Base-by-base conservation (phyloP, 2,888 invertebrate genomes). In the Lottia scabra region DNA sequence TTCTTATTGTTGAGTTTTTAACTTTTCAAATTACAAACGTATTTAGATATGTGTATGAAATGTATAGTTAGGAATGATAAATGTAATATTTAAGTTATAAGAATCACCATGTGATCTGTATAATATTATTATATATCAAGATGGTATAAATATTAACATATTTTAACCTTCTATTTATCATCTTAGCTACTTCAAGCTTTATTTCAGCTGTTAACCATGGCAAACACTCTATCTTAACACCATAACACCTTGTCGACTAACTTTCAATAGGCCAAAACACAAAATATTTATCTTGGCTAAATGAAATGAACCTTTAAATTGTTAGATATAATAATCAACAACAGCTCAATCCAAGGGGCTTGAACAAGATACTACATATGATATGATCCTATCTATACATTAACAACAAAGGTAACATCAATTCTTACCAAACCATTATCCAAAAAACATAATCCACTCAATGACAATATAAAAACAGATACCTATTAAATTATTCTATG, bases 111-210 rank as follows among this genome's bases (percentile, higher is more conserved):
- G 56, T 10, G 56, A 23, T 19, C 56, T 23, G 23, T 56, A 19
- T 56, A 56, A 56, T 56, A 56, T 38, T 56, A 56, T 56, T 23
- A 23, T 23, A 19, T 56, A 56, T 56, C 56, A 56, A 56, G 56
- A 56, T 56, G 56, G 19, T 56, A 56, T 23, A 56, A 56, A 56
- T 56, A 56, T 56, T 56, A 56, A 56, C 56, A 56, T 56, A 56
- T 56, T 56, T 56, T 19, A 56, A 56, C 19, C 19, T 56, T 19
- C 23, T 56, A 19, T 56, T 56, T 56, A 56, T 56, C 56, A 23
- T 56, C 38, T 56, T 23, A 19, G 19, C 19, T 56, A 56, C 56
- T 56, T 23, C 56, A 23, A 23, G 56, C 19, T 56, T 56, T 56
- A 56, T 56, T 56, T 56, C 56, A 56, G 56, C 56, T 56, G 56